Conservation (phyloP, 1,140 invertebrate species). For the Prorops nasuta region DNA sequence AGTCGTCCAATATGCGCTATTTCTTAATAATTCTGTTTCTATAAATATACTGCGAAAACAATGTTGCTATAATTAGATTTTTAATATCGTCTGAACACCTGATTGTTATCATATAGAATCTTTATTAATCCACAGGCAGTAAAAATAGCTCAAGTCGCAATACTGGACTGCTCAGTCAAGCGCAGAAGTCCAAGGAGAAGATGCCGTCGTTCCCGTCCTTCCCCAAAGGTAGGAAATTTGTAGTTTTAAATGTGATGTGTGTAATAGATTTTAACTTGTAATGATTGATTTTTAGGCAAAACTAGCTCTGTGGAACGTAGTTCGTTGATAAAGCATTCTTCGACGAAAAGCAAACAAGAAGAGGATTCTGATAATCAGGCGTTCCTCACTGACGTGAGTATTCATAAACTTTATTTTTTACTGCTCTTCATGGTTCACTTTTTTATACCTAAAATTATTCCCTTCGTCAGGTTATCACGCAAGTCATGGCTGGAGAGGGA, state of each 20-base stretch:
- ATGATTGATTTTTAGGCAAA: slow-evolving; percentile 26
- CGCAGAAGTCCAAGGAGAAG: slow-evolving; percentile 60
- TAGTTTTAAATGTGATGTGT: not conserved
- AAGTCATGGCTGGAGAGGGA: slow-evolving; percentile 93
- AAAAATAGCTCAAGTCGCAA: slow-evolving; percentile 52
- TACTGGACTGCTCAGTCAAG: slow-evolving; percentile 32
- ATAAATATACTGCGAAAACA: no score
- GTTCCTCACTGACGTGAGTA: slow-evolving; percentile 78
- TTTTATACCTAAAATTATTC: slow-evolving; percentile 13
- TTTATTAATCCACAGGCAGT: slow-evolving; percentile 35
- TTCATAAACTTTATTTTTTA: not conserved
- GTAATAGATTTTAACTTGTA: not conserved
- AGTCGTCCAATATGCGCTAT: not conserved
- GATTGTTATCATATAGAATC: not conserved
- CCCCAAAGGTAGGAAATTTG: slow-evolving; percentile 60
- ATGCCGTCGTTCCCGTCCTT: slow-evolving; percentile 71
- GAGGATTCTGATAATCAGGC: slow-evolving; percentile 84
- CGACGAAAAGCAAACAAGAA: slow-evolving; percentile 64
- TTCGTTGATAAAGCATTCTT: slow-evolving; percentile 82
- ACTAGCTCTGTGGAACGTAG: slow-evolving; percentile 87
- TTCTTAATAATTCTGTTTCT: slow-evolving; percentile 3
- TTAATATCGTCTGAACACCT: slow-evolving; percentile 6
- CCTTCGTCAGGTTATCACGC: slow-evolving; percentile 73
- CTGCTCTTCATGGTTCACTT: no score
- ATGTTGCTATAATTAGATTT: no score